phyloP scores from a whole-genome alignment of 2,888 invertebrate genomes.

The Hydropsyche betteni region DNA sequence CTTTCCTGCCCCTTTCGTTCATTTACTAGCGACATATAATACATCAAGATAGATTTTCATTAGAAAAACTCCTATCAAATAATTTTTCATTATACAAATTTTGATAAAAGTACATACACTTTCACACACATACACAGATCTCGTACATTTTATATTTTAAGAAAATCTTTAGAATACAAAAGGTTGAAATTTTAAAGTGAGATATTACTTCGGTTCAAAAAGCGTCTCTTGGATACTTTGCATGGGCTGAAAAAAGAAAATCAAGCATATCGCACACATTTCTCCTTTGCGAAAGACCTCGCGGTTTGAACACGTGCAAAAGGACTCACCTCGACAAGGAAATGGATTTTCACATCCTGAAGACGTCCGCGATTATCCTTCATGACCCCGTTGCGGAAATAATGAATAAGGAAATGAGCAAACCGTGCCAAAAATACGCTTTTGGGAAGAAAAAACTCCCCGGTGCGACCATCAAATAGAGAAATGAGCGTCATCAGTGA shows the following conservation, averaged over 20 bases:
- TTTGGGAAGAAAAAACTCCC: neutral
- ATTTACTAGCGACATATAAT: neutral
- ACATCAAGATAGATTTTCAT: slow-evolving; percentile 16
- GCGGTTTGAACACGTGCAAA: slow-evolving; percentile 32
- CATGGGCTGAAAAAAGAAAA: slow-evolving; percentile 30
- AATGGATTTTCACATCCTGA: slow-evolving; percentile 40
- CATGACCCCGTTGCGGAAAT: slow-evolving; percentile 26
- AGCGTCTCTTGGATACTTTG: slow-evolving; percentile 12
- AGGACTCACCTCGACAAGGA: slow-evolving; percentile 25
- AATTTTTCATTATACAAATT: neutral
- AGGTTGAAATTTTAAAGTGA: too few species aligned
- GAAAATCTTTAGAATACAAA: too few species aligned
- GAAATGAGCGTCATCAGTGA: slow-evolving; percentile 22
- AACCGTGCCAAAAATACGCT: neutral
- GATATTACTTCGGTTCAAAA: too few species aligned
- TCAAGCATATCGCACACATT: slow-evolving; percentile 41
- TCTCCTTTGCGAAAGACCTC: slow-evolving; percentile 36
- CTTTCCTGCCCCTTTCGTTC: neutral
- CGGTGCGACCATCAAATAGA: slow-evolving; percentile 19
- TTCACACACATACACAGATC: too few species aligned
- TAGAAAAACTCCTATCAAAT: slow-evolving; percentile 14
- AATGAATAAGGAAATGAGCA: slow-evolving; percentile 36
- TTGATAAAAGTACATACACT: too few species aligned
- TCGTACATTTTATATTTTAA: too few species aligned
- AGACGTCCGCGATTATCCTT: slow-evolving; percentile 30